phyloP scores from a whole-genome alignment of 2,888 invertebrate species.

The Sinhomidia bicolor region DNA sequence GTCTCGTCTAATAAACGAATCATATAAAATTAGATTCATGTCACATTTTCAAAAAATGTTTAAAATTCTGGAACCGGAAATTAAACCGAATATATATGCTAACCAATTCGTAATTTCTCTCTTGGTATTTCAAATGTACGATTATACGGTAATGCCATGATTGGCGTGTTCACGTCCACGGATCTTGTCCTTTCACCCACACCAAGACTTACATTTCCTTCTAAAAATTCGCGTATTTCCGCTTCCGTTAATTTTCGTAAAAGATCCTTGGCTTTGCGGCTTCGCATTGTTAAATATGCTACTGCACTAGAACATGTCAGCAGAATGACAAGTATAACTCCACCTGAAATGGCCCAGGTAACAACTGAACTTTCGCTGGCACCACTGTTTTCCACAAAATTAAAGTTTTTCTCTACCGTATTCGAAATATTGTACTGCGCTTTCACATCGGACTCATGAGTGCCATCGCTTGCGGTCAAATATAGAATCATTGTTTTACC shows the following conservation, averaged over 20 bases:
- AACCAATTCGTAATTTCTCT: slow-evolving; percentile 73
- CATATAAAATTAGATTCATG: background rate
- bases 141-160: slow-evolving; percentile 74
- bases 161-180: slow-evolving; percentile 70
- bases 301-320: slow-evolving; percentile 27
- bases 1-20: slow-evolving; percentile 69
- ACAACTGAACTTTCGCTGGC: background rate
- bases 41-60: too few relatives aligned
- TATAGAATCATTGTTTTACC: background rate
- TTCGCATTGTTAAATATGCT: slow-evolving; percentile 41
- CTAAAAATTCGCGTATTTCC: slow-evolving; percentile 74
- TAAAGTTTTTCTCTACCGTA: too few relatives aligned
- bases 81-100: too few relatives aligned
- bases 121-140: slow-evolving; percentile 71
- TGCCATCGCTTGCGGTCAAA: slow-evolving; percentile 46
- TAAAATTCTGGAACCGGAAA: too few relatives aligned
- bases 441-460: background rate
- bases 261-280: slow-evolving; percentile 59
- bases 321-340: background rate
- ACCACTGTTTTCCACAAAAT: too few relatives aligned
- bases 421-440: slow-evolving; percentile 9
- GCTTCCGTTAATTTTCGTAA: slow-evolving; percentile 72
- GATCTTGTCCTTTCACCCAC: slow-evolving; percentile 43
- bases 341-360: background rate
- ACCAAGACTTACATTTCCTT: slow-evolving; percentile 65